Evolutionary conservation across 2,113 vertebrate genomes (phyloP).

Genomic region (Oceanites oceanicus): DNA sequence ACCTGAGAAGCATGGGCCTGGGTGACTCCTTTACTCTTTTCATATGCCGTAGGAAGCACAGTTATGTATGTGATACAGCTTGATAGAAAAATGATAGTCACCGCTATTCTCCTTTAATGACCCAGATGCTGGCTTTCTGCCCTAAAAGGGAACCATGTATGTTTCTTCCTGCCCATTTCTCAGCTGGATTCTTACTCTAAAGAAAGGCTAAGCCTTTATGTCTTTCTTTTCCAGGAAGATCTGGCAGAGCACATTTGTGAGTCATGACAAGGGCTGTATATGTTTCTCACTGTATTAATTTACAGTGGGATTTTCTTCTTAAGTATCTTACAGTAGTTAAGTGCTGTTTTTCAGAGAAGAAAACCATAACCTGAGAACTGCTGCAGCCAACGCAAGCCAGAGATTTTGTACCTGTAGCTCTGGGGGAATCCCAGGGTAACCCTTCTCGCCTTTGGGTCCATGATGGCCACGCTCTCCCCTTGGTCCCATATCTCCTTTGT

Average conservation of each 20-base stretch:
- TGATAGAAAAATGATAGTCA: neutral
- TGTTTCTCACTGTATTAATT: neutral
- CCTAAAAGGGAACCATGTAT: neutral
- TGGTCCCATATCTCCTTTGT: conserved; percentile 80
- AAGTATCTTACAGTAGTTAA: neutral
- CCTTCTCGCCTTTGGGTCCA: conserved; percentile 83
- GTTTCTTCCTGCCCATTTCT: neutral
- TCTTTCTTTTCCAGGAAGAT: neutral
- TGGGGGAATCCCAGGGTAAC: conserved; percentile 79
- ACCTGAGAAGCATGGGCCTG: neutral
- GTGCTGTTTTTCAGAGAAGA: neutral
- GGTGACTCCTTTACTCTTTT: neutral
- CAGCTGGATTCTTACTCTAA: neutral
- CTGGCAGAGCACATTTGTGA: neutral
- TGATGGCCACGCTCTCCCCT: conserved; percentile 80
- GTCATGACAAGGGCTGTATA: neutral
- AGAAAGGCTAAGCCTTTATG: neutral
- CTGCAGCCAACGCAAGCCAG: neutral
- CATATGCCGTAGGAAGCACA: neutral
- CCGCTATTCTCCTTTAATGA: neutral
- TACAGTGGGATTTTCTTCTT: neutral
- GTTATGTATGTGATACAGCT: neutral
- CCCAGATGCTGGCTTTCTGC: neutral
- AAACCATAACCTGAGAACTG: neutral
- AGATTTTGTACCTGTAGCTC: conserved; percentile 78